A percentile compares a stretch with the other conserved stretches of the same genome.
Conservation (phyloP, 2,113 vertebrate genomes). For the Psettodes erumei region DNA sequence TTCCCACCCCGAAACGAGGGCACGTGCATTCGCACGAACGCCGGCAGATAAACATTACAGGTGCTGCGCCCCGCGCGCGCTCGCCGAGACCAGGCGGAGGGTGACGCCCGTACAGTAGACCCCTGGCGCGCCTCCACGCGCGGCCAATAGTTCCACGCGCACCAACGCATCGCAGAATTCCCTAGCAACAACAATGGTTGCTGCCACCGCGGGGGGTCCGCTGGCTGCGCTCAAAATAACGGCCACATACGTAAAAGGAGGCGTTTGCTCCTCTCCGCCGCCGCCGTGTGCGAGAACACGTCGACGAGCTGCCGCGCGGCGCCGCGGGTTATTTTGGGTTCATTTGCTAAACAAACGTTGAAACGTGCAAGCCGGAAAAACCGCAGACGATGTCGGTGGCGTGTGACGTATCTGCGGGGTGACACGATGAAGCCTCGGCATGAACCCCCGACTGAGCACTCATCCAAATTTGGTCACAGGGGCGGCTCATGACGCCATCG, state of each 20-base stretch:
- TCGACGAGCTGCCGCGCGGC: too few relatives aligned
- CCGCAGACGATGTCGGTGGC: background rate
- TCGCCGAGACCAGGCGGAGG: conserved; percentile 12
- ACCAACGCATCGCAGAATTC: conserved; percentile 44
- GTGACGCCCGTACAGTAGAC: conserved; percentile 10
- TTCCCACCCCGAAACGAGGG: background rate
- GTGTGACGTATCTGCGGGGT: conserved; percentile 46
- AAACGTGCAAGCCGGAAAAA: too few relatives aligned
- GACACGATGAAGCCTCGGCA: conserved; percentile 41
- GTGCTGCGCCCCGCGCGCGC: conserved; percentile 1
- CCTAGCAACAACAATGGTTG: conserved; percentile 37
- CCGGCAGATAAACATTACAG: conserved; percentile 23
- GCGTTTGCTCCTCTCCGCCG: too few relatives aligned
- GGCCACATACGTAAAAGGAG: conserved; percentile 5
- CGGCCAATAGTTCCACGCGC: conserved; percentile 29
- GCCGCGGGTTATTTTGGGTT: too few relatives aligned
- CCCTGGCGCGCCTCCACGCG: conserved; percentile 26
- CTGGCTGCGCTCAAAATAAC: conserved; percentile 6
- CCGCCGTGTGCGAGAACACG: too few relatives aligned
- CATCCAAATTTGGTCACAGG: conserved; percentile 61
- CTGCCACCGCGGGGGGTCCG: conserved; percentile 7
- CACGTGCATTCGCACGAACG: too few relatives aligned
- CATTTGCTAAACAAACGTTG: too few relatives aligned
- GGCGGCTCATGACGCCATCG: conserved; percentile 47
- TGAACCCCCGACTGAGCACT: conserved; percentile 35